Base-by-base conservation (phyloP, 2,888 invertebrate species). In the Acanthopleura granulata region DNA sequence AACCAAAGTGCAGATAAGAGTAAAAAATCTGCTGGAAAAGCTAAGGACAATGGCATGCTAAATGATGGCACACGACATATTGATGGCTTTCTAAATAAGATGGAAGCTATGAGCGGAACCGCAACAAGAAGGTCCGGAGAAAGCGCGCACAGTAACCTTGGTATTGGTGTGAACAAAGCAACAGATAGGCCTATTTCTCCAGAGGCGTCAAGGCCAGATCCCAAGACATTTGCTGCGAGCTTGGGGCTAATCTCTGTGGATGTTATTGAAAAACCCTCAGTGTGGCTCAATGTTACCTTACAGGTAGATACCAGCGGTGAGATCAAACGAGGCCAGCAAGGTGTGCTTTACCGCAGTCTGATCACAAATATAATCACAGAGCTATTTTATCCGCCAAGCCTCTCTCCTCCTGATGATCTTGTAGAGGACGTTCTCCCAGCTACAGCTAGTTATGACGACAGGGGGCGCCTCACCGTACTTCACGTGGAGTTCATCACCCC, bases 271-370 rank as follows among this genome's bases (percentile, higher is more conserved):
- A 66, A 66, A 66, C 66, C 22, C 6, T 27, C 66, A 27, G 66
- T 66, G 16, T 66, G 66, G 66, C 25, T 66, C 18, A 66, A 66
- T 27, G 66, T 66, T 27, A 66, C 25, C 25, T 27, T 66, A 27
- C 66, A 66, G 29, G 29, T 66, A 27, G 66, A 66, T 27, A 66
- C 66, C 1, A 27, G 66, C 29, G 25, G 25, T 27, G 25, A 66
- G 29, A 66, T 66, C 22, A 66, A 66, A 27, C 16, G 16, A 27
- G 66, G 66, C 29, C 66, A 66, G 25, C 66, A 18, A 14, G 16
- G 15, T 15, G 16, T 25, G 18, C 66, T 22, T 12, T 66, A 66
- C 14, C 18, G 66, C 6, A 66, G 66, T 25, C 66, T 66, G 66
- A 66, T 66, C 66, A 66, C 66, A 3, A 66, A 22, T 25, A 27